These are phyloP conservation scores for Cheirogaleus major DNA, from an alignment of 2,797 vertebrate genomes.

Conservation along the genomic window DNA sequence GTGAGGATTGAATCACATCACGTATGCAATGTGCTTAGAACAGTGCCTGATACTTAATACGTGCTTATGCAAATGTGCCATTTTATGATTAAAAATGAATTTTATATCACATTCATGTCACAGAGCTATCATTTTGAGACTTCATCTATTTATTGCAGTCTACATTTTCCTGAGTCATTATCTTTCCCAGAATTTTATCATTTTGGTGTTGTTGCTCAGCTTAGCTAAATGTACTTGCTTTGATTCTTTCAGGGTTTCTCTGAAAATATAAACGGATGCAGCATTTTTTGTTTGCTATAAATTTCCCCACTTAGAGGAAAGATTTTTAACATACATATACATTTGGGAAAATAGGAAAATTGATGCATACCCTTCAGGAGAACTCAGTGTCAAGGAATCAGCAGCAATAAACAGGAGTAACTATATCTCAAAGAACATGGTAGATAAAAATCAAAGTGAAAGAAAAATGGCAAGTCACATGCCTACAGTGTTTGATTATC, in stretches of 20 bases:
- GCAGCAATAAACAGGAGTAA: not conserved
- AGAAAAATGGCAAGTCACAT: not conserved
- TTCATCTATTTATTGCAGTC: not conserved
- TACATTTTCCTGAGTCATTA: not conserved
- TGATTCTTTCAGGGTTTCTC: conserved; percentile 18
- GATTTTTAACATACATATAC: not conserved
- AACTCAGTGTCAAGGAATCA: conserved; percentile 18
- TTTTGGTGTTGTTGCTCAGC: not conserved
- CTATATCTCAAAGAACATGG: not conserved
- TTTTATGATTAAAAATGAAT: not conserved
- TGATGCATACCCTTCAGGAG: not conserved
- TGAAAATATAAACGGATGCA: conserved; percentile 24
- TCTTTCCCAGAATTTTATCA: conserved; percentile 5
- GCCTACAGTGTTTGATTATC: not conserved
- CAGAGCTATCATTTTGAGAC: not conserved
- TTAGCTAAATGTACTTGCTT: conserved; percentile 8
- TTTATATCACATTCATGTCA: not conserved
- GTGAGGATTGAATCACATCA: not conserved
- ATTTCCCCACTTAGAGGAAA: not conserved
- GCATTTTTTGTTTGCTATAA: conserved; percentile 48
- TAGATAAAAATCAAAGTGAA: conserved; percentile 25
- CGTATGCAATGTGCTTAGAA: not conserved
- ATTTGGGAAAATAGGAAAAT: not conserved
- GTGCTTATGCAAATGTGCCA: not conserved
- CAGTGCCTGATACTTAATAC: not conserved